Conservation (phyloP, 2,888 invertebrate genomes). For the Bugulina stolonifera region DNA sequence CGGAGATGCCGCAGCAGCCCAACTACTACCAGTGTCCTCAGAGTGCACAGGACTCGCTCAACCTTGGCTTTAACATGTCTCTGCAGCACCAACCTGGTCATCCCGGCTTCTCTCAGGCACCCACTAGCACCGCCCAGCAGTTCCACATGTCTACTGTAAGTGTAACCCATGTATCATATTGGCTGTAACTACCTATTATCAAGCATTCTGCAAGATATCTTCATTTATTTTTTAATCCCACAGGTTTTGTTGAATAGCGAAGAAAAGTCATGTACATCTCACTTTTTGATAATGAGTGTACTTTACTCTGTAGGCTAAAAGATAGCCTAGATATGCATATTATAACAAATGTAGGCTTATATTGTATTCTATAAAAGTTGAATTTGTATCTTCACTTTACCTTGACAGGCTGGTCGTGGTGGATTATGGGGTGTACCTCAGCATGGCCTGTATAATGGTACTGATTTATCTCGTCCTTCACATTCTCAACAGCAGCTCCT, state of each 20-base stretch:
- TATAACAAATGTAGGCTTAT: too few species aligned
- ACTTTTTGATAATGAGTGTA: too few species aligned
- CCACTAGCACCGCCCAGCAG: background rate
- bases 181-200: too few species aligned
- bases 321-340: too few species aligned
- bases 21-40: constrained; percentile 27
- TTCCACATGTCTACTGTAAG: background rate
- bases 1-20: constrained; percentile 26
- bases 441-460: background rate
- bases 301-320: too few species aligned
- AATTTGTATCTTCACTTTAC: too few species aligned
- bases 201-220: too few species aligned
- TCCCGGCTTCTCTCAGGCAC: background rate
- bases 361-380: too few species aligned
- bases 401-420: constrained; percentile 8
- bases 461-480: background rate
- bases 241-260: too few species aligned
- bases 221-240: too few species aligned
- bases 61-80: constrained; percentile 26
- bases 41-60: background rate
- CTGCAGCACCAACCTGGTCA: background rate
- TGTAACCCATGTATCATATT: too few species aligned
- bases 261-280: too few species aligned
- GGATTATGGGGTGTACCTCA: background rate
- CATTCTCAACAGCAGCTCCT: background rate